Base-by-base conservation (phyloP, 2,113 vertebrate species). In the Speoplatyrhinus poulsoni region DNA sequence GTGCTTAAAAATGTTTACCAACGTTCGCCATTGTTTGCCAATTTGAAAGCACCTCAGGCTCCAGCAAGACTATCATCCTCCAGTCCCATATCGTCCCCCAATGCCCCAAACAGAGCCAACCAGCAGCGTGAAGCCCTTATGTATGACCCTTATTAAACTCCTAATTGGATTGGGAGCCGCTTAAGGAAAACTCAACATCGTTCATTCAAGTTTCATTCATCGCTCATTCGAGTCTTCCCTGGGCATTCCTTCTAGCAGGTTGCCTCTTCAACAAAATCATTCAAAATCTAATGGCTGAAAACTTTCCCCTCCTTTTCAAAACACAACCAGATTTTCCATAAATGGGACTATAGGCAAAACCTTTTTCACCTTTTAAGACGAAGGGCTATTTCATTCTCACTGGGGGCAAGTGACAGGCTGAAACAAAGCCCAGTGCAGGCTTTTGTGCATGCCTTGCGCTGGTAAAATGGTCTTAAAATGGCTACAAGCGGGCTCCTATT, bases 91-190 rank as follows among this genome's bases (percentile, higher is more conserved):
- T 68, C 36, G 49, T 53, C 73, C 70, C 59, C 62, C 69, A 72
- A 67, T 48, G 58, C 67, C 75, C 49, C 73, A 69, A 50, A 88
- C 82, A 84, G 72, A 82, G 79, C 70, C 72, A 62, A 94, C 91
- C 89, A 88, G 90, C 91, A 95, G 94, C 93, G 92, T 91, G 94
- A 94, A 95, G 94, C 92, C 93, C 92, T 92, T 88, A 91, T 94
- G 94, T 93, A 86, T 95, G 95, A 96, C 95, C 95, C 94, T 94
- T 93, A 94, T 93, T 95, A 93, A 95, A 95, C 88, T 90, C 91
- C 91, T 97, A 96, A 98, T 96, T 96, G 96, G 96, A 97, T 95
- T 95, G 94, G 88, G 90, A 91, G 85, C 67, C 77, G 84, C 90
- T 88, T 74, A 92, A 92, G 89, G 90, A 92, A 93, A 92, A 80